Conservation (phyloP, 1,140 invertebrate species). For the Orchesella cincta region DNA sequence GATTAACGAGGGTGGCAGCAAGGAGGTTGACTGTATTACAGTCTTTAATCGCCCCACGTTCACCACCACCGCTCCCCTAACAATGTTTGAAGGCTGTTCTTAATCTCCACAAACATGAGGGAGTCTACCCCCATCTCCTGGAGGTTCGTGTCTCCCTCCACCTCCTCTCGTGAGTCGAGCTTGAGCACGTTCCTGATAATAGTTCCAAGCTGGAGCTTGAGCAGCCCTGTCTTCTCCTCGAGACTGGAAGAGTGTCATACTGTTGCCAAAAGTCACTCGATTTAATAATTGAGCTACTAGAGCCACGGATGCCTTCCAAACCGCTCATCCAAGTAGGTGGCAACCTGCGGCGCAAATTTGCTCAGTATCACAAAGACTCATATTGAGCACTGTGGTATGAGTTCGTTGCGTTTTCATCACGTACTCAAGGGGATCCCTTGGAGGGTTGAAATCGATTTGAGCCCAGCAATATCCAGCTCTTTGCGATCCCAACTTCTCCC, state of each 20-base stretch:
- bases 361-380: not conserved
- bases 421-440: constrained; percentile 7
- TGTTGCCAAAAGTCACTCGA: constrained; percentile 12
- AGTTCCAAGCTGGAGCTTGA: not conserved
- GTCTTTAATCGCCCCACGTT: not conserved
- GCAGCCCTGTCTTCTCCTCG: not conserved
- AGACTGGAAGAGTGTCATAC: not conserved
- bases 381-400: not conserved
- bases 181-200: not conserved
- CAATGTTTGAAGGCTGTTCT: not conserved
- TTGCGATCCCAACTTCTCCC: not conserved
- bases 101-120: constrained; percentile 17
- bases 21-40: constrained; percentile 3
- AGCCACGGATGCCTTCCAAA: no score
- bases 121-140: constrained; percentile 4
- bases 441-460: not conserved
- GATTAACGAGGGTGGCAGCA: not conserved
- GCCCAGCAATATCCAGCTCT: not conserved
- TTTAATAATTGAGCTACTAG: not conserved
- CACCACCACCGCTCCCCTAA: not conserved
- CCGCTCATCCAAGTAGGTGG: not conserved
- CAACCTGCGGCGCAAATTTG: not conserved
- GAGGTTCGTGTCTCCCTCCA: not conserved
- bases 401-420: not conserved
- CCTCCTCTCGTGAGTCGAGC: not conserved